These are phyloP conservation scores for Tokudaia muenninki DNA, from an alignment of 2,797 vertebrate species.

Conservation along the genomic window DNA sequence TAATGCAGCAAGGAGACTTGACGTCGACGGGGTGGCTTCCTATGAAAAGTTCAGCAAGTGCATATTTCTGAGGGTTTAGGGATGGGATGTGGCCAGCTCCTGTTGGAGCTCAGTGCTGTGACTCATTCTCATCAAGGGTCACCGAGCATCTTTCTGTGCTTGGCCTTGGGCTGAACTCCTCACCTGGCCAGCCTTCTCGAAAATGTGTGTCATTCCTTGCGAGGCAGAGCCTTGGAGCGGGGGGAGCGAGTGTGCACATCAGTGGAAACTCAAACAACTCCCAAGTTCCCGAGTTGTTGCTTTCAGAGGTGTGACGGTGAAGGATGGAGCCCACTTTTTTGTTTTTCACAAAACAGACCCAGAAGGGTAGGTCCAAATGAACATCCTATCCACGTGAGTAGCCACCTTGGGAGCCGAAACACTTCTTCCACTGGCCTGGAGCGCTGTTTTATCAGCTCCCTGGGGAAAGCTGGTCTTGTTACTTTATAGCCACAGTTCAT, in stretches of 20 bases:
- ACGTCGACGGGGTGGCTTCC: background rate
- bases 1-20: background rate
- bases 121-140: slow-evolving; percentile 80
- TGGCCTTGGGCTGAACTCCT: slow-evolving; percentile 84
- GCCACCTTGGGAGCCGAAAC: slow-evolving; percentile 46
- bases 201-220: slow-evolving; percentile 83
- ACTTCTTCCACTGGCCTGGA: slow-evolving; percentile 60
- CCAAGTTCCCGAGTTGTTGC: slow-evolving; percentile 74
- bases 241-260: slow-evolving; percentile 56
- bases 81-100: slow-evolving; percentile 50
- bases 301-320: slow-evolving; percentile 70
- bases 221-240: slow-evolving; percentile 61
- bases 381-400: slow-evolving; percentile 21
- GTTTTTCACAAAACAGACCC: slow-evolving; percentile 61
- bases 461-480: background rate
- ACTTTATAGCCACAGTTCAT: background rate
- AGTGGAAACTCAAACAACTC: slow-evolving; percentile 81
- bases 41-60: background rate
- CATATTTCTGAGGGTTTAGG: slow-evolving; percentile 67
- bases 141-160: slow-evolving; percentile 46
- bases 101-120: slow-evolving; percentile 46
- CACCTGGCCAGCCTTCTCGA: slow-evolving; percentile 83
- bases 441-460: background rate
- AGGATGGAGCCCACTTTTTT: slow-evolving; percentile 64
- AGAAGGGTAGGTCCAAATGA: slow-evolving; percentile 11